Conservation (phyloP, 2,113 vertebrate genomes). For the Polyodon spathula region DNA sequence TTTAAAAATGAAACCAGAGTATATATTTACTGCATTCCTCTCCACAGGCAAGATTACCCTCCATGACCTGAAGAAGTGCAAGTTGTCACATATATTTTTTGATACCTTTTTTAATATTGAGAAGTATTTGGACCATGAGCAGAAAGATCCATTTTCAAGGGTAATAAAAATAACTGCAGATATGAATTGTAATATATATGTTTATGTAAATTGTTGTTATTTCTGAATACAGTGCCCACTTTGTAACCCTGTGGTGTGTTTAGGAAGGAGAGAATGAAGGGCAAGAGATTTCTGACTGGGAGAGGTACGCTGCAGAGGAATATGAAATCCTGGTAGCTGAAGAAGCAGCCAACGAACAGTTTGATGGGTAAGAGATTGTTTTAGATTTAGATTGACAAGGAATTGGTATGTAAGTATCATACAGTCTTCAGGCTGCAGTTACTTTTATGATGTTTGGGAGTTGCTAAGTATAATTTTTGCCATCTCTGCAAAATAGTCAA, state of each 20-base stretch:
- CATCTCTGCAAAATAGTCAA: too few species aligned
- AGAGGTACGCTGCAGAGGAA: slow-evolving; percentile 81
- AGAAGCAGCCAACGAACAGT: slow-evolving; percentile 74
- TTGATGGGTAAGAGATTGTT: slow-evolving; percentile 62
- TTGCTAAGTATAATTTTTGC: too few species aligned
- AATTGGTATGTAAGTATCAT: too few species aligned
- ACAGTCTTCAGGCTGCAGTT: too few species aligned
- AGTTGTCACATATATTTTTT: slow-evolving; percentile 76
- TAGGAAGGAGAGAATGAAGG: slow-evolving; percentile 73
- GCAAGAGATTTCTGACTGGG: slow-evolving; percentile 89
- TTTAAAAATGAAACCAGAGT: too few species aligned
- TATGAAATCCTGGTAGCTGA: slow-evolving; percentile 85
- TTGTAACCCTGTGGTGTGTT: too few species aligned
- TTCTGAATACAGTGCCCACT: too few species aligned
- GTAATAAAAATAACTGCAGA: slow-evolving; percentile 44
- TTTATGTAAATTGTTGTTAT: neutral
- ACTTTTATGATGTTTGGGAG: too few species aligned
- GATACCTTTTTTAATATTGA: slow-evolving; percentile 93
- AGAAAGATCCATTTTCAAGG: slow-evolving; percentile 74
- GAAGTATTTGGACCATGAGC: slow-evolving; percentile 91
- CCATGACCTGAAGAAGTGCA: slow-evolving; percentile 78
- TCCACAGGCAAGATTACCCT: slow-evolving; percentile 78
- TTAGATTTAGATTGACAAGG: too few species aligned
- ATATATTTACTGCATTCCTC: neutral
- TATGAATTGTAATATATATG: slow-evolving; percentile 8